Conservation (phyloP, 2,797 vertebrate genomes). For the Hafferia zeledoni region DNA sequence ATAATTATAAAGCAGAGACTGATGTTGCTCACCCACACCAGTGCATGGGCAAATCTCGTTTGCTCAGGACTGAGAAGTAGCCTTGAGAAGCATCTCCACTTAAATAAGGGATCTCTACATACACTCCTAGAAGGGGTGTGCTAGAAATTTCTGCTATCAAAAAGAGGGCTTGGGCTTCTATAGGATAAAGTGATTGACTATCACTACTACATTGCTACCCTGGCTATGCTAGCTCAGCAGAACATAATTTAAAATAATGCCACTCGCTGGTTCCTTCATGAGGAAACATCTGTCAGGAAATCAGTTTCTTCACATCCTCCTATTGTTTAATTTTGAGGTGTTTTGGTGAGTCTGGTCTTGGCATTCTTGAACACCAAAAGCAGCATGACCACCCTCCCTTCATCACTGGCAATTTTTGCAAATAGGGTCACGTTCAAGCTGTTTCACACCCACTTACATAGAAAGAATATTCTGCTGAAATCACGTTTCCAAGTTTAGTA, state of each 20-base stretch:
- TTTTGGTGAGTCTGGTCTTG: not conserved
- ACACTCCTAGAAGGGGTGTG: not conserved
- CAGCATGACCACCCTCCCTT: not conserved
- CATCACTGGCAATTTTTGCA: not conserved
- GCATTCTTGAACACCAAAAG: not conserved
- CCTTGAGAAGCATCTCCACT: not conserved
- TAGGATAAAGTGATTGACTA: rapidly evolving
- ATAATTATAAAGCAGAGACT: not conserved
- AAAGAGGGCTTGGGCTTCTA: not conserved
- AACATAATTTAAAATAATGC: not conserved
- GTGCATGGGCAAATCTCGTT: not conserved
- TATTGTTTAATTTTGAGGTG: not conserved
- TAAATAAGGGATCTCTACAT: rapidly evolving
- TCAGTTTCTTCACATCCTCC: not conserved
- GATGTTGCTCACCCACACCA: not conserved
- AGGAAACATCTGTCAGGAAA: not conserved
- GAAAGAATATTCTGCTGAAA: not conserved
- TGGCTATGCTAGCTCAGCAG: not conserved
- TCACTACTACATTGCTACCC: not conserved
- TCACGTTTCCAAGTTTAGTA: not conserved
- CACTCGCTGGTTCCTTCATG: not conserved
- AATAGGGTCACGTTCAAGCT: not conserved
- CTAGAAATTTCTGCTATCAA: not conserved
- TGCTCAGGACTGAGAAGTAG: not conserved
- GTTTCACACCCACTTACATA: not conserved